phyloP scores from a whole-genome alignment of 1,140 invertebrate species.

The Alviniconcha marisindica region DNA sequence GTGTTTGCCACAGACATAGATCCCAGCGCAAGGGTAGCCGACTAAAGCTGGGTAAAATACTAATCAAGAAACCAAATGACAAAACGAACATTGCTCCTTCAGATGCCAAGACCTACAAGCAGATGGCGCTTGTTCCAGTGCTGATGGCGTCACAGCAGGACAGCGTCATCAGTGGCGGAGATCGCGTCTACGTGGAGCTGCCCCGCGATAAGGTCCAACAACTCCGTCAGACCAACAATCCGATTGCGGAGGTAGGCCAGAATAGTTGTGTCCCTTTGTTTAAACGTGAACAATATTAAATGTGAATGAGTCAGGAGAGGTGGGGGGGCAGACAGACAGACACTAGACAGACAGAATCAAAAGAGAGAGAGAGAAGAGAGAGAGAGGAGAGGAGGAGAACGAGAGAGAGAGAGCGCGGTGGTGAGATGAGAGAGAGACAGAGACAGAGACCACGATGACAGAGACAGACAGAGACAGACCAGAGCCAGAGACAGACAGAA shows the following conservation, averaged over 20 bases:
- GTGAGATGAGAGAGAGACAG: no score
- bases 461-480: no score
- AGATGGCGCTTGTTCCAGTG: background rate
- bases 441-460: no score
- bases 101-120: constrained; percentile 26
- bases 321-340: no score
- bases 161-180: background rate
- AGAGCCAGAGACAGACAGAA: no score
- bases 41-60: background rate
- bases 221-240: background rate
- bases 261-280: background rate
- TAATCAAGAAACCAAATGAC: background rate
- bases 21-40: background rate
- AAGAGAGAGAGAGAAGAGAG: no score
- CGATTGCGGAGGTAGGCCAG: background rate
- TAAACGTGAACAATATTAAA: no score
- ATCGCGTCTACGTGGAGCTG: background rate
- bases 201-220: background rate
- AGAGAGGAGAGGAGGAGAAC: no score
- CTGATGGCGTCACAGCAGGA: background rate
- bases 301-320: no score
- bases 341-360: no score
- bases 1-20: background rate
- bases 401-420: no score
- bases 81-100: background rate